These are phyloP conservation scores for Hyposmocoma kahamanoa DNA, from an alignment of 1,140 invertebrate species.

Conservation along the genomic window DNA sequence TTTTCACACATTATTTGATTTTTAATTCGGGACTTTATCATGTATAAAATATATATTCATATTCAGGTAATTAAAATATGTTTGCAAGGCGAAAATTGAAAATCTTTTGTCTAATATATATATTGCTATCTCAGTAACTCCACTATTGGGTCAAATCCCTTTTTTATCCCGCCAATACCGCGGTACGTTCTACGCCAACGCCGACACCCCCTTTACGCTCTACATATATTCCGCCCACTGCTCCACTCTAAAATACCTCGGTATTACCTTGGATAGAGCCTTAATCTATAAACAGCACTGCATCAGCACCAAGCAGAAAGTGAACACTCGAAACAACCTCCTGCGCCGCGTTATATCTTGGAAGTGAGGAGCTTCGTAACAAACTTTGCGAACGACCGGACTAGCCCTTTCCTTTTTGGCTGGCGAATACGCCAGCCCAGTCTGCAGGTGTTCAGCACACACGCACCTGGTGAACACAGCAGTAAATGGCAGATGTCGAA, in stretches of 20 bases:
- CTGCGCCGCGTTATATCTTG: neutral
- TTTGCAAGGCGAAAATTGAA: too few relatives aligned
- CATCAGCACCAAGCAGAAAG: neutral
- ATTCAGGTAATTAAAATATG: too few relatives aligned
- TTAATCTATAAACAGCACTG: neutral
- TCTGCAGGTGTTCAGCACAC: constrained; percentile 8
- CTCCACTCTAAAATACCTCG: neutral
- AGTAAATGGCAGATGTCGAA: constrained; percentile 9
- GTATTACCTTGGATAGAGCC: constrained; percentile 5
- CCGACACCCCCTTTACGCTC: too few relatives aligned
- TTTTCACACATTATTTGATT: too few relatives aligned
- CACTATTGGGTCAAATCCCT: too few relatives aligned
- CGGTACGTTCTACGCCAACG: too few relatives aligned
- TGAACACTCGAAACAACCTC: neutral
- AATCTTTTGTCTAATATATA: too few relatives aligned
- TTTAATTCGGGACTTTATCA: too few relatives aligned
- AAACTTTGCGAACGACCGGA: neutral
- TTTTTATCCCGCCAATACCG: too few relatives aligned
- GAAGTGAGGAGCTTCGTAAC: neutral
- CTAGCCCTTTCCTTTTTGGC: constrained; percentile 5
- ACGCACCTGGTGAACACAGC: neutral
- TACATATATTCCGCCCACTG: too few relatives aligned
- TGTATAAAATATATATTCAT: too few relatives aligned
- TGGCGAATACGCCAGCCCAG: constrained; percentile 11
- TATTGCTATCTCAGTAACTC: too few relatives aligned